Base-by-base conservation (phyloP, 2,113 vertebrate species). In the Struthio camelus region DNA sequence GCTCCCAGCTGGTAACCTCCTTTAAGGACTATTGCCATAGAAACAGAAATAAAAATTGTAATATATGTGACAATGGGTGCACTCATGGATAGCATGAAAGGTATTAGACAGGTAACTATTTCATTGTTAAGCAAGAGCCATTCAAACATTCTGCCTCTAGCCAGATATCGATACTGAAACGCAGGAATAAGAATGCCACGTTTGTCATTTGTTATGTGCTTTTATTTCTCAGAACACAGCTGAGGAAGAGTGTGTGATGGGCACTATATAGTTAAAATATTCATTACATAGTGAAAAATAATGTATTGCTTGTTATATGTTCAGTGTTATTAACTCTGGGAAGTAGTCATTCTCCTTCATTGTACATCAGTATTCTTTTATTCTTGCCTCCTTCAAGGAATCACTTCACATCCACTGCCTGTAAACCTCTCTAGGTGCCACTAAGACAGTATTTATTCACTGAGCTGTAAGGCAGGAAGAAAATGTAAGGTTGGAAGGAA, bases 31-130 rank as follows among this genome's bases (percentile, higher is more conserved):
- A 25, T 19, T 54, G 46, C 10, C 48, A 22, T 28, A 66, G n/a
- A 66, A 83, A 65, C 3, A 67, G 46, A 87, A 81, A 65, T 40
- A 50, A 42, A 48, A 89, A 51, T 30, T 16, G 2, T 34, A 38
- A 73, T 0, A 69, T 0, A 0, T 14, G 5, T 58, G 14, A 19
- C 5, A 6, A 20, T 38, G 23, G 1, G 6, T 28, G 8, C 22
- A 27, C 6, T 78, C 51, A 32, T 81, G 59, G 25, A 28, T 9
- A 67, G 28, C 1, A 22, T 46, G 42, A 75, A 90, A 71, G 18
- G 22, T 30, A 14, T 46, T 51, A 78, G 25, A 46, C 9, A 30
- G 65, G 8, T 51, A 71, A 40, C 3, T 53, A 20, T 36, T 36
- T 48, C n/a, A 38, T 38, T 38, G 20, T 64, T 40, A 53, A 28